These are phyloP conservation scores for Coelopa pilipes DNA, from an alignment of 2,888 invertebrate species.

Conservation along the genomic window DNA sequence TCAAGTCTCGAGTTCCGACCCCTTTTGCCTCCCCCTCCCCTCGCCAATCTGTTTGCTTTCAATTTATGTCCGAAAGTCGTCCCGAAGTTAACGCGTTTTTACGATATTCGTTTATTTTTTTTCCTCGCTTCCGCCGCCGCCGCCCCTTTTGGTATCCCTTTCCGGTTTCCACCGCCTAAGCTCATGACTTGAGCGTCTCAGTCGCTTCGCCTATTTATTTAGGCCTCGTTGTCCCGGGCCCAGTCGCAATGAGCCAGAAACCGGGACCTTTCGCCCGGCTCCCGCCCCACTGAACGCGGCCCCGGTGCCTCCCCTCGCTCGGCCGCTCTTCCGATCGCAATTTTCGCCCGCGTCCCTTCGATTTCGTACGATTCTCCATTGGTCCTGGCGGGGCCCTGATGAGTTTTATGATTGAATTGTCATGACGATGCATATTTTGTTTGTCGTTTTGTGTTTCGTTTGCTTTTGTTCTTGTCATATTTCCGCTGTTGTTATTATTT, in stretches of 20 bases:
- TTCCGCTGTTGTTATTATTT: too few species aligned
- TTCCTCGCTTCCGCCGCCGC: not conserved
- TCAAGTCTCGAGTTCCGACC: not conserved
- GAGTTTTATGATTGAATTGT: conserved; percentile 36
- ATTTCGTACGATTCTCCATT: too few species aligned
- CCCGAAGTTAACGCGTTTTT: not conserved
- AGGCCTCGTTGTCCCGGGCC: not conserved
- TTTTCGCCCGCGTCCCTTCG: too few species aligned
- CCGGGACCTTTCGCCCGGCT: conserved; percentile 4
- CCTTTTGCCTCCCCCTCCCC: not conserved
- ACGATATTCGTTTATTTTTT: not conserved
- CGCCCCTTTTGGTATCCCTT: too few species aligned
- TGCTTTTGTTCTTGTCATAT: too few species aligned
- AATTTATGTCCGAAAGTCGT: conserved; percentile 14
- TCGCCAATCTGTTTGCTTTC: not conserved
- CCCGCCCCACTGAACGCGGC: too few species aligned
- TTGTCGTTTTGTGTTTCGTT: too few species aligned
- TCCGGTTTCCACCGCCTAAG: too few species aligned
- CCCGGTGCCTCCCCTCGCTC: not conserved
- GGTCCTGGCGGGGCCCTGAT: not conserved
- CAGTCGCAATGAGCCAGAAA: not conserved
- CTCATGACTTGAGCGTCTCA: not conserved
- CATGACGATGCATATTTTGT: conserved; percentile 22
- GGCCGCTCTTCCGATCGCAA: too few species aligned
- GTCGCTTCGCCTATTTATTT: conserved; percentile 8